phyloP scores from a whole-genome alignment of 1,140 invertebrate species.

The Leptinotarsa defecta region DNA sequence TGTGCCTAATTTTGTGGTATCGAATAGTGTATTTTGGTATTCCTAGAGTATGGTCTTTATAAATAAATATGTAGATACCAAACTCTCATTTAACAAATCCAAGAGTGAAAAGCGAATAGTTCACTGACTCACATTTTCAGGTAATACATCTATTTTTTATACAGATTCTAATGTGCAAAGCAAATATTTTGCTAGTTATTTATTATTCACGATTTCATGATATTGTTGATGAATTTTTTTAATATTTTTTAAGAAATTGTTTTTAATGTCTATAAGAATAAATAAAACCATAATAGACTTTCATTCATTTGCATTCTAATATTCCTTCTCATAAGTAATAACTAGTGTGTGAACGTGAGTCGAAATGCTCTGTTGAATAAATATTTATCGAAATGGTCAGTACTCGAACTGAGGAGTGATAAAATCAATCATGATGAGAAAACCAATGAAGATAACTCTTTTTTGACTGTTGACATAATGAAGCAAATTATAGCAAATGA shows the following conservation, averaged over 20 bases:
- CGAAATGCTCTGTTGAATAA: not conserved
- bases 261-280: not conserved
- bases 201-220: not conserved
- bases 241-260: conserved; percentile 5
- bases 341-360: not conserved
- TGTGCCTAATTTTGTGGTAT: no score
- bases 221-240: conserved; percentile 16
- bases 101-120: no score
- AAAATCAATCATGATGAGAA: not conserved
- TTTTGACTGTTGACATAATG: not conserved
- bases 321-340: no score
- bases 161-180: not conserved
- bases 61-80: no score
- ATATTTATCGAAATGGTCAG: not conserved
- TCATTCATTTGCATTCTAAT: no score
- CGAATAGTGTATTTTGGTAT: no score
- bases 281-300: not conserved
- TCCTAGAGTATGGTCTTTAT: no score
- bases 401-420: not conserved
- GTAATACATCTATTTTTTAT: not conserved
- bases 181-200: conserved; percentile 10
- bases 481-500: not conserved
- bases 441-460: not conserved
- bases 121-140: not conserved
- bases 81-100: no score